Evolutionary conservation across 2,888 invertebrate genomes (phyloP).

Genomic region (Notocelia uddmanniana): DNA sequence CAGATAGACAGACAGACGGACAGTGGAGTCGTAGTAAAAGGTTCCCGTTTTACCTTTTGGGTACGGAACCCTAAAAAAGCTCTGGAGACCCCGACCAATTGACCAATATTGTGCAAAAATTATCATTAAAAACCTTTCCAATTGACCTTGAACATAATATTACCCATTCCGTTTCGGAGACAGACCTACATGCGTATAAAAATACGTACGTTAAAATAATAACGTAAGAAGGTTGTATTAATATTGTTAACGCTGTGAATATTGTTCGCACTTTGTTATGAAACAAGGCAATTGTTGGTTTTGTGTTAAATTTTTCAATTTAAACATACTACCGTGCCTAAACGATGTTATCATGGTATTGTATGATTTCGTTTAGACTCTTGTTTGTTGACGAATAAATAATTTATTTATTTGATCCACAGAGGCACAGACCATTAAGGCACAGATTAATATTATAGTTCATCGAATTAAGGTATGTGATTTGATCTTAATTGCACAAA

Average conservation of each 20-base stretch:
- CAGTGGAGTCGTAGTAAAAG: too few species aligned
- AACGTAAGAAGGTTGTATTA: conserved; percentile 15
- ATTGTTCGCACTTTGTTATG: conserved; percentile 5
- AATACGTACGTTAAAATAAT: not conserved
- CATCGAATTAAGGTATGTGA: too few species aligned
- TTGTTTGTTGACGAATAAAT: too few species aligned
- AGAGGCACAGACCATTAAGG: too few species aligned
- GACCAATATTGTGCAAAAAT: not conserved
- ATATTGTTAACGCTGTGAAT: conserved; percentile 13
- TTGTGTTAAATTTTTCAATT: not conserved
- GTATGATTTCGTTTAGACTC: not conserved
- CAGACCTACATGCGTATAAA: not conserved
- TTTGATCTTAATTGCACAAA: too few species aligned
- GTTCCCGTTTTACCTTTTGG: too few species aligned
- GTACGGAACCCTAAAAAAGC: too few species aligned
- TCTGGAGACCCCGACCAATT: too few species aligned
- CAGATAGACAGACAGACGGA: too few species aligned
- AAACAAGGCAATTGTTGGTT: not conserved
- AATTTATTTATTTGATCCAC: too few species aligned
- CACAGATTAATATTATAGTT: too few species aligned
- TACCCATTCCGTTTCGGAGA: conserved; percentile 10
- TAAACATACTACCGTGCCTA: not conserved
- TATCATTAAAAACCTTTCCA: not conserved
- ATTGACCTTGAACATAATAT: conserved; percentile 11
- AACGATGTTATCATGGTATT: not conserved